phyloP scores from a whole-genome alignment of 2,797 vertebrate genomes.

The Paratrypauchen microcephalus region DNA sequence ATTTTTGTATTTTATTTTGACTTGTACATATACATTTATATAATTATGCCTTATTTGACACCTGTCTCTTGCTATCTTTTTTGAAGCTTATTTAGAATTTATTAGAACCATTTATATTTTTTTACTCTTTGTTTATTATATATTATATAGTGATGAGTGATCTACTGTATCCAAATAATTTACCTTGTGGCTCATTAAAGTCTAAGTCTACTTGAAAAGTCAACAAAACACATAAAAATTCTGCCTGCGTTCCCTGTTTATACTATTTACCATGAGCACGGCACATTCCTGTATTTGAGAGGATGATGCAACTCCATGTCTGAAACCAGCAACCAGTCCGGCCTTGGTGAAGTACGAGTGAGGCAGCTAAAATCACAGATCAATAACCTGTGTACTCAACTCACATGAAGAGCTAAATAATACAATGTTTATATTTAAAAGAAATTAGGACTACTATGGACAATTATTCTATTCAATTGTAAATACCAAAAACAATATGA shows the following conservation, averaged over 20 bases:
- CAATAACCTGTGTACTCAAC: slow-evolving; percentile 20
- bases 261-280: slow-evolving; percentile 4
- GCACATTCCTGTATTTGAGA: slow-evolving; percentile 19
- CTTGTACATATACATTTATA: too few relatives aligned
- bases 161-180: too few relatives aligned
- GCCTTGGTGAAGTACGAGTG: slow-evolving; percentile 34
- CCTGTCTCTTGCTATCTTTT: too few relatives aligned
- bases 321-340: slow-evolving; percentile 29
- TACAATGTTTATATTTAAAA: slow-evolving; percentile 24
- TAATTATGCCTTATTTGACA: too few relatives aligned
- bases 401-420: slow-evolving; percentile 38
- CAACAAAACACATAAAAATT: slow-evolving; percentile 5
- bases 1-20: too few relatives aligned
- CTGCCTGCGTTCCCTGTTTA: slow-evolving; percentile 14
- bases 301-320: slow-evolving; percentile 44
- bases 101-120: too few relatives aligned
- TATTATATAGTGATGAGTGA: too few relatives aligned
- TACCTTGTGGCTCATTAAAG: too few relatives aligned
- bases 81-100: too few relatives aligned
- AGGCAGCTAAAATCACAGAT: slow-evolving; percentile 55
- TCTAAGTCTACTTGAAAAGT: not conserved
- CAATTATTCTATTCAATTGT: too few relatives aligned
- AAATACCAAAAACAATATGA: not conserved
- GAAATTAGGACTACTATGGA: not conserved
- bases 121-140: too few relatives aligned